A percentile compares a stretch with the other conserved stretches of the same genome.
Conservation (phyloP, 2,797 vertebrate genomes). For the Cygnus olor region DNA sequence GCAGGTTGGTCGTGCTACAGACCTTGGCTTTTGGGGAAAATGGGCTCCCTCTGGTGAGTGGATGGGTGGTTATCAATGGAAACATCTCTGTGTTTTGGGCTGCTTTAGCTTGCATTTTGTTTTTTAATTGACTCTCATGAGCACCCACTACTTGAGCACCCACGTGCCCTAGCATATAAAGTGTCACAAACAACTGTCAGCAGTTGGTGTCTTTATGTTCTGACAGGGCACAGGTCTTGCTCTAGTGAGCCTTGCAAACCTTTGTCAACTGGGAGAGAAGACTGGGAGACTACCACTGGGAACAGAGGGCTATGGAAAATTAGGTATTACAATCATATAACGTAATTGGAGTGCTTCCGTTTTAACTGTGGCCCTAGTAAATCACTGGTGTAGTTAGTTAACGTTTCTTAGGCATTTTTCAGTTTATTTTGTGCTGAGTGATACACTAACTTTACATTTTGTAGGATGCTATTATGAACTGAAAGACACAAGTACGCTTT, state of each 20-base stretch:
- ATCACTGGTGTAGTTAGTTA: not conserved
- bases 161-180: not conserved
- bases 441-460: not conserved
- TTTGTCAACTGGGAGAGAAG: not conserved
- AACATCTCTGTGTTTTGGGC: not conserved
- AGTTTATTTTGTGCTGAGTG: not conserved
- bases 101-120: not conserved
- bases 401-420: not conserved
- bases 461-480: not conserved
- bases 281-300: not conserved
- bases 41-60: conserved; percentile 69
- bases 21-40: conserved; percentile 35
- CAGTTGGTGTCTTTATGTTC: not conserved
- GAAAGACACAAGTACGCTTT: not conserved
- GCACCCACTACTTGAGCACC: not conserved
- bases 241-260: not conserved
- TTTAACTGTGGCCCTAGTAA: not conserved
- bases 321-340: not conserved
- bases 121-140: not conserved
- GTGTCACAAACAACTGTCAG: not conserved
- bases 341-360: not conserved
- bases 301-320: not conserved
- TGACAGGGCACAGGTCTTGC: not conserved
- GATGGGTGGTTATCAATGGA: not conserved
- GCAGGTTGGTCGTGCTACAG: not conserved